Base-by-base conservation (phyloP, 2,888 invertebrate species). In the Lepidocyrtinus sp. region DNA sequence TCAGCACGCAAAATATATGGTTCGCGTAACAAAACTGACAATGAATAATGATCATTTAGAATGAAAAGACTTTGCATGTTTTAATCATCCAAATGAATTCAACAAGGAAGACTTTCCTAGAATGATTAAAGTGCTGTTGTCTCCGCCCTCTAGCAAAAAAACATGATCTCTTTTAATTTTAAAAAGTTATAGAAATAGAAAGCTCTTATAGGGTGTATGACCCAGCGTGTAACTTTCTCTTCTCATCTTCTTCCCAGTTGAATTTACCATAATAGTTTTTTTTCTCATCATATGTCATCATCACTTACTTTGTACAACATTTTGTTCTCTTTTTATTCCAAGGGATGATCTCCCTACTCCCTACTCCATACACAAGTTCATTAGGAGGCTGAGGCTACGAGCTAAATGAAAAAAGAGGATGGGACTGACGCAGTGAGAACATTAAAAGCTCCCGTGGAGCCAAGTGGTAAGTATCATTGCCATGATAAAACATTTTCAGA, bases 401-500 rank as follows among this genome's bases (percentile, higher is more conserved):
- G 12, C 63, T 70, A 76, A 76, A 76, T 70, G 75, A 76, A 70
- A 76, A 76, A 76, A 75, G 68, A 75, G 75, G 70, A 55, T 64
- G 75, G 62, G 64, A 70, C 64, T 50, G 70, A 64, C 75, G 75
- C 75, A 76, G 64, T 70, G 75, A 69, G 75, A 63, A 63, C 70
- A 76, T 76, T 76, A 76, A 64, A 55, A 76, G 55, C 55, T 70
- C 75, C 75, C 36, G 55, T 64, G 12, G 75, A 75, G 75, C 25
- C 59, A n/a, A 17, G 55, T 27, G 69, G 36, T 70, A 70, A 75
- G 9, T 24, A 59, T 46, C 27, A 17, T 15, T 26, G 17, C 25
- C 46, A 50, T 50, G 21, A 67, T 46, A 65, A 50, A 65, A 25
- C 36, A 65, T 64, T 26, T 55, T 74, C 27, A 1, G 27, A 7